Base-by-base conservation (phyloP, 2,888 invertebrate species). In the Itoplectis maculator region DNA sequence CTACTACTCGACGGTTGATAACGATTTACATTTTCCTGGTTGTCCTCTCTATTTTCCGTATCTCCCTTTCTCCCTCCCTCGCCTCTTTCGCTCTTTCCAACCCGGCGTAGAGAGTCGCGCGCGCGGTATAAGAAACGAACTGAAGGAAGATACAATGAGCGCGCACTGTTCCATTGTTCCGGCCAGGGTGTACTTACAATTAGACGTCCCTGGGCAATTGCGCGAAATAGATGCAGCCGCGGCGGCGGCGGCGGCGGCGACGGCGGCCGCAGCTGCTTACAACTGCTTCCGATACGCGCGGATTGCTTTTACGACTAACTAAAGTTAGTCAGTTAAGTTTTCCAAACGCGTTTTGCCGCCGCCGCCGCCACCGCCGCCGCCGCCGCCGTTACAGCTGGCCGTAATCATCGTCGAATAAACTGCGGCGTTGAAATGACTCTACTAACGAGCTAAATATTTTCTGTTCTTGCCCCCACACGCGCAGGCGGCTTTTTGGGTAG, bases 1-100 rank as follows among this genome's bases (percentile, higher is more conserved):
- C 35, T 45, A 59, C 61, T 73, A 59, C 61, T 73, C 51, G 51
- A 59, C 42, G 63, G 51, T 74, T 73, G 72, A 73, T 78, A 74
- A 81, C 69, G 73, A 74, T 78, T 73, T 56, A 78, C 73, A 81
- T 81, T 78, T 78, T 77, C 73, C 66, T 45, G 70, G 40, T 40
- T 49, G 40, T 59, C 9, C n/a, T 65, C 45, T 51, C 45, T n/a
- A 35, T 59, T 37, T 45, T 15, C 4, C 42, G 15, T n/a, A 49
- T 42, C 15, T 47, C 11, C 4, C 42, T 13, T 23, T 6, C 7
- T 49, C 61, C 45, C 13, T n/a, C n/a, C n/a, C n/a, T n/a, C n/a
- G n/a, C n/a, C n/a, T 72, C 15, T 11, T 29, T 68, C 29, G 61
- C 29, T 66, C 23, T 6, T 8, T 20, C 13, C 45, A n/a, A n/a